Evolutionary conservation across 2,888 invertebrate genomes (phyloP).

Genomic region (Orthosia incerta): DNA sequence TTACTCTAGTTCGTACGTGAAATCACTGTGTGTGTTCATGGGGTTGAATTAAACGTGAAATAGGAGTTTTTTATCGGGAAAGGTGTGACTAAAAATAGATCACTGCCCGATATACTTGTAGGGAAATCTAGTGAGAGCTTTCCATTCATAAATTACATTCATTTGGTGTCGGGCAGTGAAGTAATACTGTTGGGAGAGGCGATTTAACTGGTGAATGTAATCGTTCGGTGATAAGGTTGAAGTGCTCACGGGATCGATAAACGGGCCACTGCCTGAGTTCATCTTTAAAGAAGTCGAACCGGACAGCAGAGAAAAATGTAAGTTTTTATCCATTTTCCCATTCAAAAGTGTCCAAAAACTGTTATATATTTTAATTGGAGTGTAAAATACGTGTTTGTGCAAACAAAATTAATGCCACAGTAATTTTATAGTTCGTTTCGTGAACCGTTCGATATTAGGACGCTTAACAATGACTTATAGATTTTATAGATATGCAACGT

Average conservation of each 20-base stretch:
- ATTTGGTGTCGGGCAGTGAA: conserved; percentile 84
- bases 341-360: background rate
- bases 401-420: background rate
- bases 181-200: conserved; percentile 75
- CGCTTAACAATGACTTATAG: conserved; percentile 41
- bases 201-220: conserved; percentile 72
- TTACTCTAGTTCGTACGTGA: conserved; percentile 66
- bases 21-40: conserved; percentile 71
- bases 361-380: background rate
- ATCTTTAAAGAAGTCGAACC: conserved; percentile 38
- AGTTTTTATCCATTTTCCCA: conserved; percentile 49
- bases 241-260: conserved; percentile 63
- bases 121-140: conserved; percentile 79
- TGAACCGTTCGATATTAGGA: conserved; percentile 40
- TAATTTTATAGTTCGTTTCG: conserved; percentile 27
- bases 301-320: conserved; percentile 64
- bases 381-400: background rate
- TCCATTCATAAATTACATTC: conserved; percentile 88
- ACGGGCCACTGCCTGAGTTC: conserved; percentile 46
- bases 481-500: conserved; percentile 45
- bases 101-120: conserved; percentile 76
- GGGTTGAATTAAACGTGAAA: conserved; percentile 57
- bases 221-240: conserved; percentile 57
- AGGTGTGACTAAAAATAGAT: conserved; percentile 83
- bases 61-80: conserved; percentile 60